phyloP scores from a whole-genome alignment of 2,888 invertebrate genomes.

The Venusia cambrica region DNA sequence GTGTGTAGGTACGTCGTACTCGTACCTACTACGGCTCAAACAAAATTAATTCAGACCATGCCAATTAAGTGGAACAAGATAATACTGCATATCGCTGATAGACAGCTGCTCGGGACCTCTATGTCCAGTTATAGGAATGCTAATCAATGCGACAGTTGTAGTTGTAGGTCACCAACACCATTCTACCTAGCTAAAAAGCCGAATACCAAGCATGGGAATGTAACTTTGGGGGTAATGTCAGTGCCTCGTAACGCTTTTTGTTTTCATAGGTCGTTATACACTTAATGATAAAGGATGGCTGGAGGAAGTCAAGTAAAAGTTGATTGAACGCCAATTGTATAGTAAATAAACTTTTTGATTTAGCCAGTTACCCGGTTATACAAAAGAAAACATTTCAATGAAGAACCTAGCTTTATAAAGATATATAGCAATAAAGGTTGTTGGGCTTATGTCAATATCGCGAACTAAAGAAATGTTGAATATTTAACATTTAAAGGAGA shows the following conservation, averaged over 20 bases:
- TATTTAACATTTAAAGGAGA: conserved; percentile 13
- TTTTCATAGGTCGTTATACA: conserved; percentile 17
- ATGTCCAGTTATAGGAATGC: conserved; percentile 8
- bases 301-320: conserved; percentile 8
- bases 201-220: conserved; percentile 27
- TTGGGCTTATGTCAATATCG: too few species aligned
- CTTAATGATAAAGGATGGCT: conserved; percentile 14
- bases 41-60: conserved; percentile 34
- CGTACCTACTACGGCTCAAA: too few species aligned
- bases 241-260: conserved; percentile 16
- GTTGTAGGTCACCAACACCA: background rate
- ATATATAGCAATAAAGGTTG: too few species aligned
- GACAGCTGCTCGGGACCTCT: conserved; percentile 17
- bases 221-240: conserved; percentile 24
- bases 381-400: too few species aligned
- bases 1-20: conserved; percentile 25
- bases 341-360: too few species aligned
- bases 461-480: conserved; percentile 9
- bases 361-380: too few species aligned
- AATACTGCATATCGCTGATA: conserved; percentile 17
- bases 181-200: too few species aligned
- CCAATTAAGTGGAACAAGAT: conserved; percentile 35
- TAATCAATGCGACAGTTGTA: conserved; percentile 1
- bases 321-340: background rate
- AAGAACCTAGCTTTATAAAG: too few species aligned